Evolutionary conservation across 2,888 invertebrate genomes (phyloP), one percentile per base, ranked within the genome.

Genomic region (Scaptomyza tumidula): DNA sequence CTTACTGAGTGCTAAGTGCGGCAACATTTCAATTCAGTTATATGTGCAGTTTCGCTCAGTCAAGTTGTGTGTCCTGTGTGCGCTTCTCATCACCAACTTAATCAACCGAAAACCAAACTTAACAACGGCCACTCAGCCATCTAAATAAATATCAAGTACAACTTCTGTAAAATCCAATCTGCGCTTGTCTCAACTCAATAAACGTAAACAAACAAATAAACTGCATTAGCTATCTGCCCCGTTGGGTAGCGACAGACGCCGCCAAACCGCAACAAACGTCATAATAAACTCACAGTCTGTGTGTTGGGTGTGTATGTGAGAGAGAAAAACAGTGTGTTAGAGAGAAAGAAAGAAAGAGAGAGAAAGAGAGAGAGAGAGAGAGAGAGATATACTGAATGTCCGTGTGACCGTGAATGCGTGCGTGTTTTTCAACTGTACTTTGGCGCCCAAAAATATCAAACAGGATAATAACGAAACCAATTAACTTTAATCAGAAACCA

Each of bases 31-130:
- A 77, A 75, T 87, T 84, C 86, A 86, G 88, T 86, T 86, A 88
- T 88, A 88, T 88, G 86, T 86, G 86, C 86, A 88, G 76, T 88
- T 88, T 80, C 66, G 74, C 85, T 86, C 87, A 86, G 85, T 88
- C 84, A 83, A 86, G 85, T 85, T 86, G 86, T 84, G 75, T 83
- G 76, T 73, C 73, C 77, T 80, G 70, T 71, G 69, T 79, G 70
- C 78, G 72, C 86, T 66, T 64, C 71, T 61, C 60, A 62, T 71
- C 14, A 71, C 60, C 71, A 75, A 71, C 62, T 68, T 73, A 60
- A 65, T 59, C 58, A 72, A 52, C 61, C 75, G 24, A 59, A 33
- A 49, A 37, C 52, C 46, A 54, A 65, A 58, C 33, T 46, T 13
- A 14, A 44, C 33, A 24, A 31, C 39, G 14, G 29, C 43, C 52